Conservation (phyloP, 2,113 vertebrate species). For the Hypanus sabinus region DNA sequence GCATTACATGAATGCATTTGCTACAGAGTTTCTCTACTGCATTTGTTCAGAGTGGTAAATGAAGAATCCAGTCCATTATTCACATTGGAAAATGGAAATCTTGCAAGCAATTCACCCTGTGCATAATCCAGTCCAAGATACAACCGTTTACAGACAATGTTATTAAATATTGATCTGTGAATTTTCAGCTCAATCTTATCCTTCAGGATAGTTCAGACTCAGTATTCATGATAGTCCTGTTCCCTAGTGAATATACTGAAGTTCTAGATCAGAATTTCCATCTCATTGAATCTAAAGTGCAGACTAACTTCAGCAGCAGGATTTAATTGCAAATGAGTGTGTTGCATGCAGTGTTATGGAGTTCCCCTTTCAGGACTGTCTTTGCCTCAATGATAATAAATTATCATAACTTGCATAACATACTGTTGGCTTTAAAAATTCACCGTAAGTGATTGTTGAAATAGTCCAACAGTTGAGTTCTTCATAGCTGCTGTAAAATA, state of each 20-base stretch:
- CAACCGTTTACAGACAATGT: neutral
- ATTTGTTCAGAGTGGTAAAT: neutral
- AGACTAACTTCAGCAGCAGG: neutral
- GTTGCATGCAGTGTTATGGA: neutral
- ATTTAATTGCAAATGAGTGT: neutral
- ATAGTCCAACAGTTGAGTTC: neutral
- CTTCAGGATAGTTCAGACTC: neutral
- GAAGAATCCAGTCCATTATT: neutral
- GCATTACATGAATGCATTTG: neutral
- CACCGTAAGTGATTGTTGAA: neutral
- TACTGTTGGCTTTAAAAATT: neutral
- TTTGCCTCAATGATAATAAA: neutral
- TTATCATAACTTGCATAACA: neutral
- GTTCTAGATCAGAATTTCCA: neutral
- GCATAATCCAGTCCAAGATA: neutral
- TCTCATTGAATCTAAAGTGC: neutral
- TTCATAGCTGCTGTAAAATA: neutral
- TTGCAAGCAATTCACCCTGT: neutral
- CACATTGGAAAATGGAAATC: neutral
- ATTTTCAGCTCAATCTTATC: neutral
- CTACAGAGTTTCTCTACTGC: neutral
- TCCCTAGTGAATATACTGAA: neutral
- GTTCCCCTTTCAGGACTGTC: neutral
- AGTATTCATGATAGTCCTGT: neutral
- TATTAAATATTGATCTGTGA: neutral